Conservation (phyloP, 1,140 invertebrate species). For the Ladona fulva region DNA sequence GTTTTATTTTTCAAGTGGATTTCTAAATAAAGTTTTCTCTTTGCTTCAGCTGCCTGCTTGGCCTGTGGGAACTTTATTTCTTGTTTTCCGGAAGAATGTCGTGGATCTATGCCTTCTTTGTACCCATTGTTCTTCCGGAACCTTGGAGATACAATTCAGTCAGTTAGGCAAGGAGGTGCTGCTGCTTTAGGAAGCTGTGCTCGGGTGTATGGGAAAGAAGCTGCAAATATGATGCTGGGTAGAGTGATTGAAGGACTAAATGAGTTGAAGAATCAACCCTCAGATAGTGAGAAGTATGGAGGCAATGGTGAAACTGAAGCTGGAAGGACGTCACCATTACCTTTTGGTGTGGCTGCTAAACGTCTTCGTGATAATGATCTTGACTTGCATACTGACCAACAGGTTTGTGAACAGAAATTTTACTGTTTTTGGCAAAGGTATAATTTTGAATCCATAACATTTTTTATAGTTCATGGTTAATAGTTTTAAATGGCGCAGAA, state of each 20-base stretch:
- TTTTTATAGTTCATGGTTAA: too few species aligned
- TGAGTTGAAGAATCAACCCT: slow-evolving; percentile 36
- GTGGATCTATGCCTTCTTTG: slow-evolving; percentile 32
- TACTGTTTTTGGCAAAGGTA: too few species aligned
- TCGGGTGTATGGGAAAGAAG: slow-evolving; percentile 38
- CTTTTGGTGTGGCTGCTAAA: slow-evolving; percentile 42
- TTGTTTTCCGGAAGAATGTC: slow-evolving; percentile 43
- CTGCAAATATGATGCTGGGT: slow-evolving; percentile 28
- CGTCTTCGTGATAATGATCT: slow-evolving; percentile 42
- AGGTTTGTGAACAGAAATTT: slow-evolving; percentile 26
- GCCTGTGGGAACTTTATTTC: slow-evolving; percentile 46
- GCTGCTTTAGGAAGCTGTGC: slow-evolving; percentile 41
- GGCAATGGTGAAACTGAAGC: not conserved
- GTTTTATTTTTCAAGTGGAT: too few species aligned
- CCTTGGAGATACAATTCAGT: slow-evolving; percentile 45
- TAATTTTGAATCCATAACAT: too few species aligned
- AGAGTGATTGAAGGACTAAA: slow-evolving; percentile 25
- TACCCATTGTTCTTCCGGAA: slow-evolving; percentile 46
- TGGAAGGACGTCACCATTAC: not conserved
- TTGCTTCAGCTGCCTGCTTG: slow-evolving; percentile 45
- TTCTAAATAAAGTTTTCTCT: too few species aligned
- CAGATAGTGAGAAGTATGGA: slow-evolving; percentile 24
- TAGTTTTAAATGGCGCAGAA: too few species aligned
- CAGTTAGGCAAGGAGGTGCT: slow-evolving; percentile 47
- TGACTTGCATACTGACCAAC: slow-evolving; percentile 41